Base-by-base conservation (phyloP, 2,888 invertebrate species). In the Ophion ventricosus region DNA sequence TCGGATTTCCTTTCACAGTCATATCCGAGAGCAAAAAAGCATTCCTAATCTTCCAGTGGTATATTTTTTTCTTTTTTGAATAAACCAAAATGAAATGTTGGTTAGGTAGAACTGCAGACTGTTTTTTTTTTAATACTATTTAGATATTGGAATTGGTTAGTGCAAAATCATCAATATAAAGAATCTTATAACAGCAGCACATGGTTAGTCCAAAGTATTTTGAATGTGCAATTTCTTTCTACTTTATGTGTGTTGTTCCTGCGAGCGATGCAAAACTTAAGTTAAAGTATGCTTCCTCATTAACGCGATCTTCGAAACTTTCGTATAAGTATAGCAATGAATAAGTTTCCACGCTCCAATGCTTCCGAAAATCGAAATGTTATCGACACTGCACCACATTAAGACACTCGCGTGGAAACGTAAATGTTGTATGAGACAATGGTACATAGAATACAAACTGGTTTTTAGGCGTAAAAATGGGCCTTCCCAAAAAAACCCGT, bases 201-300 rank as follows among this genome's bases (percentile, higher is more conserved):
- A 76, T 63, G 64, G 17, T 40, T 66, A 40, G 54, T 29, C 14
- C 59, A 66, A 81, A 59, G 80, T 76, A 72, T 67, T 23, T 59
- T 20, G 56, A 63, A 74, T 54, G 84, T 84, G 84, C 84, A 84
- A 84, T 84, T 78, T 66, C 35, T 72, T 83, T 66, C 17, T 73
- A n/a, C 49, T 74, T 81, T 35, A 26, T 54, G 49, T 26, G 35
- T 26, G 29, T 29, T 49, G 61, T 59, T 66, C 57, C n/a, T 40
- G 23, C 14, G 25, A 73, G 35, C 57, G 63, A 57, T 35, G 72
- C 73, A 57, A 54, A 35, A 67, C n/a, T 61, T 17, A 17, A 54
- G 49, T 61, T 43, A 23, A 23, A 73, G 35, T 61, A 26, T 26
- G 29, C 49, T 25, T 76, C 17, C 40, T 73, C 23, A 14, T 26